Percentiles rank a stretch among this genome's conserved stretches.
These are phyloP conservation scores for Syndactyla subalaris DNA, from an alignment of 2,797 vertebrate species.

Conservation along the genomic window DNA sequence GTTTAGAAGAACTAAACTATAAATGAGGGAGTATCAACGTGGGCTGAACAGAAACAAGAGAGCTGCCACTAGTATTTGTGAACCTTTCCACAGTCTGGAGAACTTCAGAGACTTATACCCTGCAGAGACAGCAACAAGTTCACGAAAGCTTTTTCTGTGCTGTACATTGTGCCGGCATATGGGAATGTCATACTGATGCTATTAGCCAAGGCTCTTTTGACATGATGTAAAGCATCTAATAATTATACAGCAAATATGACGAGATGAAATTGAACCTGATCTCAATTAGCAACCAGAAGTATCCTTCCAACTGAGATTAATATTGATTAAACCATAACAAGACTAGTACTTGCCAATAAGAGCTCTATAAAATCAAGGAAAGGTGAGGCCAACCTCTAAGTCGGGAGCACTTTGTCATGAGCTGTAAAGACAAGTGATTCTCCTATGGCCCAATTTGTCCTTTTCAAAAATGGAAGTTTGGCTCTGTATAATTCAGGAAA, in stretches of 20 bases:
- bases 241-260: constrained; percentile 50
- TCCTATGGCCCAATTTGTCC: constrained; percentile 58
- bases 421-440: constrained; percentile 49
- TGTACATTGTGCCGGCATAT: neutral
- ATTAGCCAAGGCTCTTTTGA: constrained; percentile 10
- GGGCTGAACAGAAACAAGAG: neutral
- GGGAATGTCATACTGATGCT: neutral
- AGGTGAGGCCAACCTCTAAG: constrained; percentile 64
- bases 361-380: constrained; percentile 60
- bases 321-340: constrained; percentile 70
- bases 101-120: neutral
- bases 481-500: constrained; percentile 53
- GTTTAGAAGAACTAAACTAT: neutral
- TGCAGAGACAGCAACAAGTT: neutral
- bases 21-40: neutral
- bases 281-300: constrained; percentile 71
- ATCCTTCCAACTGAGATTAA: constrained; percentile 67
- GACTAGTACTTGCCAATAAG: constrained; percentile 63
- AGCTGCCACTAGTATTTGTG: neutral
- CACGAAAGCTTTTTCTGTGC: neutral
- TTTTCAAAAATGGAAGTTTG: constrained; percentile 52
- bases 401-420: constrained; percentile 35
- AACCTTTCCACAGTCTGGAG: neutral
- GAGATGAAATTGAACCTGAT: constrained; percentile 59
- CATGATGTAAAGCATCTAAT: constrained; percentile 61